Evolutionary conservation across 2,113 vertebrate genomes (phyloP).

Genomic region (Gallinago media): DNA sequence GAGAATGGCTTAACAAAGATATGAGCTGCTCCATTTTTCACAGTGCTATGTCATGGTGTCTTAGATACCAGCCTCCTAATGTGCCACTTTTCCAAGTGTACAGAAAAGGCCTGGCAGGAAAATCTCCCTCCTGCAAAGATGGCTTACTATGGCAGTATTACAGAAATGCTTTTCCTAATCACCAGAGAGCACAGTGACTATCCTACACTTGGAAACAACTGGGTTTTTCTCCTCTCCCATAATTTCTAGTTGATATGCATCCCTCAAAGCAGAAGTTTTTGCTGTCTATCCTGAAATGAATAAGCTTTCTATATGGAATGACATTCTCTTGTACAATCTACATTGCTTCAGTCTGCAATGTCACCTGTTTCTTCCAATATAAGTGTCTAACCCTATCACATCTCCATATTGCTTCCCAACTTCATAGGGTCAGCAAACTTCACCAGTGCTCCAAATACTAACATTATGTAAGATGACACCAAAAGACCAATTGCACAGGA

Average conservation of each 20-base stretch:
- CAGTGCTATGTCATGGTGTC: neutral
- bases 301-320: neutral
- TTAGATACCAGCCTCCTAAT: neutral
- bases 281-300: neutral
- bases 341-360: neutral
- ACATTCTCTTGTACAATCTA: neutral
- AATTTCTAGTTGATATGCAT: neutral
- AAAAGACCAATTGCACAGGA: neutral
- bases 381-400: conserved; percentile 31
- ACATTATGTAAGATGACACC: neutral
- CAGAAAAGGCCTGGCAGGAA: neutral
- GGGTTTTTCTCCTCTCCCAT: neutral
- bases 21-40: neutral
- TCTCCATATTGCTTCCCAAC: neutral
- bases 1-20: neutral
- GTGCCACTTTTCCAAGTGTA: neutral
- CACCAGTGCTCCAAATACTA: neutral
- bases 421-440: neutral
- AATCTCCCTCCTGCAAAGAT: neutral
- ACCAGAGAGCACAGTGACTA: neutral
- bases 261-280: neutral
- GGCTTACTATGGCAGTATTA: neutral
- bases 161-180: neutral
- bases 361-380: conserved; percentile 17
- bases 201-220: neutral